phyloP scores from a whole-genome alignment of 2,797 vertebrate genomes.

The Toxotes lorentzi region DNA sequence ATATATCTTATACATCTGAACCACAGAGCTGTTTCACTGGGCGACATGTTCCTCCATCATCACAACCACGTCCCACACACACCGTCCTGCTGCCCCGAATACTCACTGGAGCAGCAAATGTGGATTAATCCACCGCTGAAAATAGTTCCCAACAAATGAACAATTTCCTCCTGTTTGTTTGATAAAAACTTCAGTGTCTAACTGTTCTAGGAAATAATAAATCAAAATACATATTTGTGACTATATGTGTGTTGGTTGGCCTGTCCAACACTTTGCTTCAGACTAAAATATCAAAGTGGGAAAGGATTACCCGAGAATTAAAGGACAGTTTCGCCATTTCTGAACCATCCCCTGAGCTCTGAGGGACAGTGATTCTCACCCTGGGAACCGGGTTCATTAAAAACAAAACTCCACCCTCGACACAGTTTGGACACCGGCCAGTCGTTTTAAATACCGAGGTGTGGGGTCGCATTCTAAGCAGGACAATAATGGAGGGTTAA shows the following conservation, averaged over 20 bases:
- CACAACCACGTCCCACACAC: background rate
- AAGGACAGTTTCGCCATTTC: background rate
- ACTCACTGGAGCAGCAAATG: background rate
- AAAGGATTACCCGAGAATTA: background rate
- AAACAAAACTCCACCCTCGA: conserved; percentile 7
- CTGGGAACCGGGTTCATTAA: conserved; percentile 74
- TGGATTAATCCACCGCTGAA: background rate
- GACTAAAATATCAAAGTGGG: background rate
- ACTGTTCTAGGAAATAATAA: too few relatives aligned
- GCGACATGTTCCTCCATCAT: background rate
- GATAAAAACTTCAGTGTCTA: too few relatives aligned
- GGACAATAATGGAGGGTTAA: conserved; percentile 29
- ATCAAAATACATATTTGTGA: too few relatives aligned
- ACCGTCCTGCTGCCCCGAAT: too few relatives aligned
- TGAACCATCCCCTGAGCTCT: background rate
- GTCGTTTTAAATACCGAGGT: conserved; percentile 1
- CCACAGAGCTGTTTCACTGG: too few relatives aligned
- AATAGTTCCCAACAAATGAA: background rate
- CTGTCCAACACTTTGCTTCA: too few relatives aligned
- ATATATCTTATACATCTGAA: too few relatives aligned
- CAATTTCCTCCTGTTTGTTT: too few relatives aligned
- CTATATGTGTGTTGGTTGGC: too few relatives aligned
- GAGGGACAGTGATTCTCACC: background rate
- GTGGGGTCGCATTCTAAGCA: background rate
- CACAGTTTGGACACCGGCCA: conserved; percentile 42